Evolutionary conservation across 2,888 invertebrate genomes (phyloP).

Genomic region (Netelia fuscicornis): DNA sequence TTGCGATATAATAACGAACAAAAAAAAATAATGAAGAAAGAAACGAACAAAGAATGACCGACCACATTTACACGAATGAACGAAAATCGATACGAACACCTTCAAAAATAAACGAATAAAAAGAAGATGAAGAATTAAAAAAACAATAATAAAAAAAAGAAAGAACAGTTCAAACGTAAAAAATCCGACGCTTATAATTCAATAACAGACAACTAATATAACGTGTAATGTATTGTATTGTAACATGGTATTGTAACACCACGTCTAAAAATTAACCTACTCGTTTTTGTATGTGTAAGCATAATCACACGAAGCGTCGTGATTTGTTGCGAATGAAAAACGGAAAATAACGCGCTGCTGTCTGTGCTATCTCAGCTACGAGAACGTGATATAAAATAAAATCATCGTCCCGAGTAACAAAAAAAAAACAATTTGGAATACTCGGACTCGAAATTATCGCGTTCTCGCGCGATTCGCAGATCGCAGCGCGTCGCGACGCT

Average conservation of each 20-base stretch:
- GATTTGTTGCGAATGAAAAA: conserved; percentile 21
- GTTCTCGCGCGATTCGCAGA: conserved; percentile 19
- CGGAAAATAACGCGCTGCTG: conserved; percentile 31
- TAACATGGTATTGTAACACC: conserved; percentile 81
- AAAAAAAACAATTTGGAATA: not conserved
- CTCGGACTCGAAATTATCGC: conserved; percentile 10
- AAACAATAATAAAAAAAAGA: conserved; percentile 28
- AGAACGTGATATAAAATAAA: conserved; percentile 6
- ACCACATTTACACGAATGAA: conserved; percentile 56
- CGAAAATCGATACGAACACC: conserved; percentile 42
- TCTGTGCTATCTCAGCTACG: conserved; percentile 16
- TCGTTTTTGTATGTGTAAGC: conserved; percentile 78
- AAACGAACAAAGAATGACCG: conserved; percentile 66
- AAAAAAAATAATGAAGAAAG: conserved; percentile 50
- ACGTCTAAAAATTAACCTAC: conserved; percentile 71
- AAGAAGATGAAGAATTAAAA: conserved; percentile 54
- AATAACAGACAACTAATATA: conserved; percentile 81
- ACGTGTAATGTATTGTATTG: conserved; percentile 82
- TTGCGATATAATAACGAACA: conserved; percentile 54
- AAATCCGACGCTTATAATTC: conserved; percentile 82
- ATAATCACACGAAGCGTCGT: conserved; percentile 74
- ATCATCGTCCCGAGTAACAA: not conserved
- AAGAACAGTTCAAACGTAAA: conserved; percentile 65
- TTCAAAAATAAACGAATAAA: conserved; percentile 55
- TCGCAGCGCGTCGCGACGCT: conserved; percentile 43